A percentile compares a stretch with the other conserved stretches of the same genome.
phyloP scores from a whole-genome alignment of 2,113 vertebrate species.

The Bagarius yarrelli region DNA sequence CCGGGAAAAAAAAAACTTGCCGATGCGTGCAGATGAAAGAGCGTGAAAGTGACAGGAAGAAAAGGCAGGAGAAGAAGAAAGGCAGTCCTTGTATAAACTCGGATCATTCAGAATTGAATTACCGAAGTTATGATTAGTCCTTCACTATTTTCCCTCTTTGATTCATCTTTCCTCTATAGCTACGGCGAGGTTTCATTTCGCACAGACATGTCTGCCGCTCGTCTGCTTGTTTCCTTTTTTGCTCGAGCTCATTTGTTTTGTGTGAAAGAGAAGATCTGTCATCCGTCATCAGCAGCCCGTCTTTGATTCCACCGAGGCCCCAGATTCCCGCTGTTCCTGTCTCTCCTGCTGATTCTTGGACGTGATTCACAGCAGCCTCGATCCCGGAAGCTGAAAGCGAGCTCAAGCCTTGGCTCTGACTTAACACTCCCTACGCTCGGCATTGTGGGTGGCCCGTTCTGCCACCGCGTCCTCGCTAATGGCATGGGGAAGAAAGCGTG shows the following conservation, averaged over 20 bases:
- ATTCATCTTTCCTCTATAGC: constrained; percentile 59
- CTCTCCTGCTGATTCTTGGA: constrained; percentile 16
- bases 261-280: constrained; percentile 66
- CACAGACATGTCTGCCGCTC: constrained; percentile 46
- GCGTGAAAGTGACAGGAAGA: constrained; percentile 58
- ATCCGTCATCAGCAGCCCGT: constrained; percentile 54
- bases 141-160: constrained; percentile 63
- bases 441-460: constrained; percentile 45
- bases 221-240: constrained; percentile 42
- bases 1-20: constrained; percentile 61
- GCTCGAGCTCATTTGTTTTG: constrained; percentile 62
- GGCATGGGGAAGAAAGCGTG: constrained; percentile 28
- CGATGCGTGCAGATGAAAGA: constrained; percentile 55
- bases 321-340: constrained; percentile 6
- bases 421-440: constrained; percentile 10
- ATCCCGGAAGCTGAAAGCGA: constrained; percentile 10
- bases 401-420: constrained; percentile 29
- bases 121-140: constrained; percentile 70
- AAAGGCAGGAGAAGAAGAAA: constrained; percentile 49
- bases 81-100: constrained; percentile 50
- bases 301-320: constrained; percentile 21
- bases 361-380: constrained; percentile 7
- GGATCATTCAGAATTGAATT: constrained; percentile 67
- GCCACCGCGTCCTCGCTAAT: constrained; percentile 36
- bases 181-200: constrained; percentile 57